Evolutionary conservation across 1,140 invertebrate species (phyloP).

Genomic region (Rhagoletis pomonella): DNA sequence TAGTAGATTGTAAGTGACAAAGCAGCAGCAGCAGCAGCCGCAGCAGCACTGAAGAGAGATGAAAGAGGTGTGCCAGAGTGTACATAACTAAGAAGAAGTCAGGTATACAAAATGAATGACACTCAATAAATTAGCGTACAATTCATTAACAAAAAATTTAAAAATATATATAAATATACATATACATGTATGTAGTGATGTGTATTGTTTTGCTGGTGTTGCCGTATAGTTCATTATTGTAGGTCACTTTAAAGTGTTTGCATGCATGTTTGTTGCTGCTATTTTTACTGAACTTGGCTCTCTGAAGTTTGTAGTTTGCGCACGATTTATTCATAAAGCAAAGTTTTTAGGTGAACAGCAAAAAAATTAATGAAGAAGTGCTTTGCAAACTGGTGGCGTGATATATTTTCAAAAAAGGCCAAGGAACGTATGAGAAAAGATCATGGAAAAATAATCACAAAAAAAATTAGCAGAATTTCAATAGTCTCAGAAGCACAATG

Average conservation of each 20-base stretch:
- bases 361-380: neutral
- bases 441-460: neutral
- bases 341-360: neutral
- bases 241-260: neutral
- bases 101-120: conserved; percentile 10
- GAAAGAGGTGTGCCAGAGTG: neutral
- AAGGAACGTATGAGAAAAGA: neutral
- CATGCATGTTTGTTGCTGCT: neutral
- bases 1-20: neutral
- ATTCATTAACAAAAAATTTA: conserved; percentile 20
- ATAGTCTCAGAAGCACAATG: no score
- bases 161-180: neutral
- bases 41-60: no score
- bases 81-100: neutral
- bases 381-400: neutral
- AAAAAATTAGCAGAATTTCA: neutral
- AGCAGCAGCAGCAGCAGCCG: neutral
- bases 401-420: neutral
- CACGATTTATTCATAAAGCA: neutral
- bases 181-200: neutral
- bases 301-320: neutral
- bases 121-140: conserved; percentile 27
- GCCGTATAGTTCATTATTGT: neutral
- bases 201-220: neutral
- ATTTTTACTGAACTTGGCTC: neutral